These are phyloP conservation scores for Datnioides undecimradiatus DNA, from an alignment of 2,113 vertebrate genomes.

Conservation along the genomic window DNA sequence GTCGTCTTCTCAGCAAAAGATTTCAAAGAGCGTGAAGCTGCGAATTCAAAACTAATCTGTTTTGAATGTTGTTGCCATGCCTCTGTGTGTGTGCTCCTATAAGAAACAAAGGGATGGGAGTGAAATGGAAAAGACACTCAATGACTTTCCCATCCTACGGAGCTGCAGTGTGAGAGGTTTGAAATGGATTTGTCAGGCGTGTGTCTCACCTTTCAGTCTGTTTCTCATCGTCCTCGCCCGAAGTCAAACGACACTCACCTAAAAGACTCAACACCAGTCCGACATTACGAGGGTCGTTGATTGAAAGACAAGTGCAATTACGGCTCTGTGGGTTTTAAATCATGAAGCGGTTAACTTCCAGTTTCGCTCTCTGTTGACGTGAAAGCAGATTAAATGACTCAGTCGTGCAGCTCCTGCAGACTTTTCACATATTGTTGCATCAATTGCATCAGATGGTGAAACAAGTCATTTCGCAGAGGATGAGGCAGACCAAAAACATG, in stretches of 20 bases:
- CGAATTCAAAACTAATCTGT: slow-evolving; percentile 38
- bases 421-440: too few species aligned
- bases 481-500: background rate
- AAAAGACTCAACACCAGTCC: slow-evolving; percentile 5
- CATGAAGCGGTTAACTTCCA: too few species aligned
- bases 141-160: slow-evolving; percentile 47
- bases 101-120: slow-evolving; percentile 19
- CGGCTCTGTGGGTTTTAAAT: background rate
- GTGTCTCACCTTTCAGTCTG: slow-evolving; percentile 26
- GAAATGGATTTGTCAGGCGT: slow-evolving; percentile 55
- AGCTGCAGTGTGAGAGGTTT: background rate
- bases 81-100: slow-evolving; percentile 13
- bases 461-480: too few species aligned
- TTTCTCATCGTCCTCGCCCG: slow-evolving; percentile 19
- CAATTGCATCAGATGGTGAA: too few species aligned
- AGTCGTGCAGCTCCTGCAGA: too few species aligned
- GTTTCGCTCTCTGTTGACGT: too few species aligned
- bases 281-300: slow-evolving; percentile 1
- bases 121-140: background rate
- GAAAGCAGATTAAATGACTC: too few species aligned
- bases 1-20: slow-evolving; percentile 30
- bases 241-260: slow-evolving; percentile 5
- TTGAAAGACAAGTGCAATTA: slow-evolving; percentile 11
- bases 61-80: slow-evolving; percentile 38
- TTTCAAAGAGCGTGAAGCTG: slow-evolving; percentile 51